Evolutionary conservation across 2,888 invertebrate genomes (phyloP), one percentile per base, ranked within the genome.

Genomic region (Netelia virgata): DNA sequence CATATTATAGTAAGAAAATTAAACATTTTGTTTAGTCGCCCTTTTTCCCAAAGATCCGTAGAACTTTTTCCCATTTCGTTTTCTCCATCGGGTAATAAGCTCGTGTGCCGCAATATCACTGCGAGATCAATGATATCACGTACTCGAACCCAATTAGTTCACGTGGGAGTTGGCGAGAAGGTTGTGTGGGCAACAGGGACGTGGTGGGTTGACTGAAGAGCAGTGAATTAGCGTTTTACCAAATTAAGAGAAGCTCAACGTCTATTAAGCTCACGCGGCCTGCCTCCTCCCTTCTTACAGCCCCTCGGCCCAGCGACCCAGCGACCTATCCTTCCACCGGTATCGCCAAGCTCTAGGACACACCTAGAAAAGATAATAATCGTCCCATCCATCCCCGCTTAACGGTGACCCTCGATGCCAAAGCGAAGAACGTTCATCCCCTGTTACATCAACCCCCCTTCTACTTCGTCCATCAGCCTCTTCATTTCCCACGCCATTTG

Each of bases 231-330:
- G 73, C 55, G 57, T 61, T 68, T 53, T 61, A 74, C 73, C 69
- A 61, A 83, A 83, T 83, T 74, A 74, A 69, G 69, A 69, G 23
- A 74, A 74, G 78, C 74, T 74, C 72, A 72, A 66, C 57, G 72
- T 57, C 77, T 50, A 77, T 77, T 61, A 77, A 83, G 53, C 68
- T 69, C 63, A 47, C 77, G n/a, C n/a, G 68, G 61, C 43, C 36
- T 36, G 36, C 36, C 36, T 47, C 28, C 64, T 47, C 20, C 16
- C 18, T 18, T 57, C 18, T 72, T 66, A 57, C 43, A 66, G 43
- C 55, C 36, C 41, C 61, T 74, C 47, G 10, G 0, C 43, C 41
- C 18, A 23, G 3, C n/a, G 10, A n/a, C 57, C 20, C 57, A 57
- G 18, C 10, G 36, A 1, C 6, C 36, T 10, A 14, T 2, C 11